phyloP scores from a whole-genome alignment of 2,888 invertebrate species.

The Mellilla xanthometata region DNA sequence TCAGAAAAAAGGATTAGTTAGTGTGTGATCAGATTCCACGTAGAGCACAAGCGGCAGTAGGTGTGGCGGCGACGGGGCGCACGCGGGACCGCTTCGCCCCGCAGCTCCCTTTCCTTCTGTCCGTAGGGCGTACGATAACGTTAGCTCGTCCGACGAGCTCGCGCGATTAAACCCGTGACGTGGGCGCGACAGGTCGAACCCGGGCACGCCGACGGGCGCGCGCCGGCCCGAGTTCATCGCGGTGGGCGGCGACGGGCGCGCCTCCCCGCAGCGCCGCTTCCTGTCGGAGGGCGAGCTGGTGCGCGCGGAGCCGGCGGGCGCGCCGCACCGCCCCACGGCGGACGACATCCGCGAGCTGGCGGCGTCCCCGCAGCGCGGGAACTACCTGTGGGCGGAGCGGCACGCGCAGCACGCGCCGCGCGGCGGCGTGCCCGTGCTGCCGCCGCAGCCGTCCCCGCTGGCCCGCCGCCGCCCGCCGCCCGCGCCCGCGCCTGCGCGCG shows the following conservation, averaged over 20 bases:
- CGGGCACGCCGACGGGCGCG: conserved; percentile 95
- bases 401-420: conserved; percentile 59
- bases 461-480: conserved; percentile 70
- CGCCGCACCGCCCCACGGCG: conserved; percentile 82
- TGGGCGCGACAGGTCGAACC: conserved; percentile 90
- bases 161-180: conserved; percentile 81
- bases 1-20: background rate
- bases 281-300: conserved; percentile 92
- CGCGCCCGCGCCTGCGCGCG: conserved; percentile 50
- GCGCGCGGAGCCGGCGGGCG: conserved; percentile 85
- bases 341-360: conserved; percentile 95
- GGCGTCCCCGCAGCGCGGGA: conserved; percentile 90
- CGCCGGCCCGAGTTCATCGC: conserved; percentile 94
- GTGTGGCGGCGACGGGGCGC: conserved; percentile 57
- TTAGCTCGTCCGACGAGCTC: conserved; percentile 80
- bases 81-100: conserved; percentile 77
- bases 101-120: conserved; percentile 81
- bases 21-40: background rate
- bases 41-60: background rate
- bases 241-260: conserved; percentile 84
- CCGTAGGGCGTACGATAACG: conserved; percentile 82
- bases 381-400: conserved; percentile 80
- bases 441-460: conserved; percentile 56
- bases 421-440: conserved; percentile 60
- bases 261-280: conserved; percentile 89